phyloP scores from a whole-genome alignment of 2,797 vertebrate genomes.

The Phrynocephalus vlangalii region DNA sequence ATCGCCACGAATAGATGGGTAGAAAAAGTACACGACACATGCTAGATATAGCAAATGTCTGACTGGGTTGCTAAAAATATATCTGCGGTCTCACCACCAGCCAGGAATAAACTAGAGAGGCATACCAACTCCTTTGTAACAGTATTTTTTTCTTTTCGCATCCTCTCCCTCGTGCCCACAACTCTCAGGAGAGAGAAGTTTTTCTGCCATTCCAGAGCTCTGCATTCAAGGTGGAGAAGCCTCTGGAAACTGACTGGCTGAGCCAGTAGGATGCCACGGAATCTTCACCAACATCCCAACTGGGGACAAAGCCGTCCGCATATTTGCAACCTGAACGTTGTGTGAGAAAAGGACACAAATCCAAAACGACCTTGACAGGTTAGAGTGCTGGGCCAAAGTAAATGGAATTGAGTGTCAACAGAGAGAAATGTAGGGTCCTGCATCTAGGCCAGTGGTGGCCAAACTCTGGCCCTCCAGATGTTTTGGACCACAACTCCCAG shows the following conservation, averaged over 20 bases:
- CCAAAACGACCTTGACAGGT: too few species aligned
- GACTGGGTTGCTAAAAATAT: slow-evolving; percentile 82
- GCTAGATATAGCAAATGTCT: slow-evolving; percentile 72
- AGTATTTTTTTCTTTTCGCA: slow-evolving; percentile 44
- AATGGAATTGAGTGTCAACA: too few species aligned
- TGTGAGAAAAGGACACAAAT: not conserved
- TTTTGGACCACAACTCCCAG: too few species aligned
- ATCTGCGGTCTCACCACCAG: slow-evolving; percentile 63
- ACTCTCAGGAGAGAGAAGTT: not conserved
- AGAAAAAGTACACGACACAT: slow-evolving; percentile 49
- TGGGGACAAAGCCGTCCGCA: not conserved
- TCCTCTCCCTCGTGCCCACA: slow-evolving; percentile 10
- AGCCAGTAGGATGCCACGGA: not conserved
- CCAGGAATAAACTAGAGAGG: slow-evolving; percentile 66
- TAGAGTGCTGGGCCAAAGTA: too few species aligned
- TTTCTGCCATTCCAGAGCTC: rapidly evolving
- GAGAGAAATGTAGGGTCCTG: too few species aligned
- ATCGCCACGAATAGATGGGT: not conserved
- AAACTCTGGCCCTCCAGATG: too few species aligned
- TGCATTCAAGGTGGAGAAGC: not conserved
- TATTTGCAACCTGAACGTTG: too few species aligned
- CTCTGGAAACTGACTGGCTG: not conserved
- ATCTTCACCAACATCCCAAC: not conserved
- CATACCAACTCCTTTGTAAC: not conserved
- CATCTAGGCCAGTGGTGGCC: too few species aligned